phyloP scores from a whole-genome alignment of 92 coral and sea anemone species.

The Montipora capitata region DNA sequence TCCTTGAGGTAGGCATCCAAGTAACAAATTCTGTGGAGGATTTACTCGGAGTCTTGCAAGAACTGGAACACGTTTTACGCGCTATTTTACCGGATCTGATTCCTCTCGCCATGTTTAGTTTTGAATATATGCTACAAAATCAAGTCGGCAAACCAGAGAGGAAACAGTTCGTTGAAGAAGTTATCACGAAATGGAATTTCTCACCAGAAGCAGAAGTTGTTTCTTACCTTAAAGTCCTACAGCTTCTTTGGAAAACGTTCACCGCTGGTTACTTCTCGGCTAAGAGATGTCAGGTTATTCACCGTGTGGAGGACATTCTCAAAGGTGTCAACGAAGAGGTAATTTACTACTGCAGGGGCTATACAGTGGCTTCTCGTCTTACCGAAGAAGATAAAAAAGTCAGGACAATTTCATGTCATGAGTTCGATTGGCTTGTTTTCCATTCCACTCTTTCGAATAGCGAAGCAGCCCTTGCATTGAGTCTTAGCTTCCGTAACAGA shows the following conservation, averaged over 20 bases:
- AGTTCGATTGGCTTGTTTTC: slow-evolving; percentile 24
- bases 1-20: background rate
- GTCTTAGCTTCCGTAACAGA: background rate
- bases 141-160: background rate
- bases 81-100: background rate
- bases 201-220: background rate
- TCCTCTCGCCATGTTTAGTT: background rate
- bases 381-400: too few relatives aligned
- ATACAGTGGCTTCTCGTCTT: too few relatives aligned
- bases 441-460: slow-evolving; percentile 18
- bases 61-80: background rate
- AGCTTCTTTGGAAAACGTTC: slow-evolving; percentile 26
- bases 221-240: background rate
- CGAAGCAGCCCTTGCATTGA: slow-evolving; percentile 15
- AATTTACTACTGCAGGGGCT: background rate
- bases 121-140: background rate
- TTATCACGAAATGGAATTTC: background rate
- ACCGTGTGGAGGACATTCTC: background rate
- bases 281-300: background rate
- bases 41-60: background rate
- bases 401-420: background rate
- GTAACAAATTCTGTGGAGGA: background rate
- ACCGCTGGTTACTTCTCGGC: background rate
- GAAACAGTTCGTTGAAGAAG: background rate
- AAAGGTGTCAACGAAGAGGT: background rate